Evolutionary conservation across 2,797 vertebrate species (phyloP).

Genomic region (Stomatorhinus walkeri): DNA sequence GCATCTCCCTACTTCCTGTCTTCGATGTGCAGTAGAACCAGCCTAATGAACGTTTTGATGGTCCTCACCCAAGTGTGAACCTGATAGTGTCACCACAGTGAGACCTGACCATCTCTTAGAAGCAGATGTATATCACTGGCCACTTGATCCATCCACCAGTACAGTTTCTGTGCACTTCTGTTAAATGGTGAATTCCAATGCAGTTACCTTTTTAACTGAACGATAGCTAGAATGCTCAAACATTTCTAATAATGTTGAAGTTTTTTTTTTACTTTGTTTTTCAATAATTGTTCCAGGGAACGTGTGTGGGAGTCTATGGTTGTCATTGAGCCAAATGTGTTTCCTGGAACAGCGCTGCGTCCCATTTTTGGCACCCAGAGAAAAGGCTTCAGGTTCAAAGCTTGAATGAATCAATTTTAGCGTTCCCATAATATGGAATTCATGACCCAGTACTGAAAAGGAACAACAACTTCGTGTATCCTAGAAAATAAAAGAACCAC

Average conservation of each 20-base stretch:
- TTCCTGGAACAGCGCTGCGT: not conserved
- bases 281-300: not conserved
- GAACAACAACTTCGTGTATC: not conserved
- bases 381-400: conserved; percentile 12
- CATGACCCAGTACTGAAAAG: not conserved
- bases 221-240: not conserved
- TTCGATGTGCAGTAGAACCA: not conserved
- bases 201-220: not conserved
- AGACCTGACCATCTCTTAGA: not conserved
- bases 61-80: not conserved
- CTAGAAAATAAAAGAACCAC: not conserved
- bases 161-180: too few relatives aligned
- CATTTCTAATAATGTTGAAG: not conserved
- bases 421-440: not conserved
- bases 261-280: not conserved
- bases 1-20: not conserved
- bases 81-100: not conserved
- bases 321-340: not conserved
- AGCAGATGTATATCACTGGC: not conserved
- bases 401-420: not conserved
- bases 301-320: not conserved
- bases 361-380: not conserved
- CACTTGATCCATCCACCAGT: not conserved
- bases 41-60: not conserved
- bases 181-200: not conserved